phyloP scores from a whole-genome alignment of 2,113 vertebrate species.

The Dinomys branickii region DNA sequence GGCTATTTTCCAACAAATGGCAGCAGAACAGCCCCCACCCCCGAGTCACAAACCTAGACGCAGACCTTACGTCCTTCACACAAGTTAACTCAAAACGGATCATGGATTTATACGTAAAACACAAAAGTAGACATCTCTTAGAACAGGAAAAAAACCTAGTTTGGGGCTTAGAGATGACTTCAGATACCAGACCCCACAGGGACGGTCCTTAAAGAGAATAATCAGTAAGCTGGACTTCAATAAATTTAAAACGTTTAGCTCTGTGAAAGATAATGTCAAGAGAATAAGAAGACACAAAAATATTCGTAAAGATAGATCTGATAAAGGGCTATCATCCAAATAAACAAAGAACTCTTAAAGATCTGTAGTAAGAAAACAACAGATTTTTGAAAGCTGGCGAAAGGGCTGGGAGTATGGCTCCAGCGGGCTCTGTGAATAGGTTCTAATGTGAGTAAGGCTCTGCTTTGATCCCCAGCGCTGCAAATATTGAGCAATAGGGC shows the following conservation, averaged over 20 bases:
- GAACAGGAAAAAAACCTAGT: not conserved
- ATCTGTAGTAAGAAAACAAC: not conserved
- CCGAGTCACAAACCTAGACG: not conserved
- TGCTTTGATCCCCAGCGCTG: not conserved
- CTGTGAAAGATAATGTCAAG: not conserved
- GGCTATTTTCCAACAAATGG: not conserved
- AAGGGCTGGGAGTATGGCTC: not conserved
- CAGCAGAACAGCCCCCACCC: not conserved
- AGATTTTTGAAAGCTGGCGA: not conserved
- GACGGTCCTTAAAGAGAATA: not conserved
- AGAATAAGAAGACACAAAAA: not conserved
- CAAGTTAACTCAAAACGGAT: not conserved
- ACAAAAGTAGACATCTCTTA: not conserved
- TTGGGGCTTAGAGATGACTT: not conserved
- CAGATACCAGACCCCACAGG: not conserved
- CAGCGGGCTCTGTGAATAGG: not conserved
- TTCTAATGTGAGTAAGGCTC: not conserved
- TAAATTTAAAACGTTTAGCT: not conserved
- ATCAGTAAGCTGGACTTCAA: not conserved
- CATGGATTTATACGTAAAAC: not conserved
- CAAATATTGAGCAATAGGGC: not conserved
- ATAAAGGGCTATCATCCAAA: not conserved
- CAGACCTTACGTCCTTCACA: not conserved
- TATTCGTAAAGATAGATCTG: not conserved
- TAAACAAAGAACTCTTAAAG: not conserved